A percentile compares a stretch with the other conserved stretches of the same genome.
phyloP scores from a whole-genome alignment of 2,113 vertebrate genomes.

The Felis catus region DNA sequence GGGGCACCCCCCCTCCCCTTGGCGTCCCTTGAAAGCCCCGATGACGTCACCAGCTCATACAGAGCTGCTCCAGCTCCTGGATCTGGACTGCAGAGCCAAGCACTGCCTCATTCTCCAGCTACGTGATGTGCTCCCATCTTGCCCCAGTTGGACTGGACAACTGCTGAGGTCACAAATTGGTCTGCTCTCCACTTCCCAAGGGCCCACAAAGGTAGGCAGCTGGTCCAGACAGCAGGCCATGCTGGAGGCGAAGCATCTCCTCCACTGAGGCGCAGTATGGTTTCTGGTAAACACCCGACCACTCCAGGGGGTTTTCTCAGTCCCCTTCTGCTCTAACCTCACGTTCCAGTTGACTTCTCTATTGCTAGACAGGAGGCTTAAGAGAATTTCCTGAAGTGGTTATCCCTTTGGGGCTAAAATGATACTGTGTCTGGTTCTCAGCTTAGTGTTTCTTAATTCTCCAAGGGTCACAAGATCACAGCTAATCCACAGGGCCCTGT shows the following conservation, averaged over 20 bases:
- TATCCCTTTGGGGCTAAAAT: neutral
- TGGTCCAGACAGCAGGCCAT: neutral
- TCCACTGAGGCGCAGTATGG: neutral
- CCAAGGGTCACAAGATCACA: neutral
- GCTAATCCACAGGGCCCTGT: neutral
- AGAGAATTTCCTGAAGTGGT: neutral
- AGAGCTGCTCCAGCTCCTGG: neutral
- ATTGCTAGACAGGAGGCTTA: neutral
- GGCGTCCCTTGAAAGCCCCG: neutral
- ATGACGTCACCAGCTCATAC: neutral
- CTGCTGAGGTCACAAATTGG: neutral
- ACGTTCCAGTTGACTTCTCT: neutral
- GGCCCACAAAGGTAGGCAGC: neutral
- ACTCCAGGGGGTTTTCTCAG: neutral
- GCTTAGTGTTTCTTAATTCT: neutral
- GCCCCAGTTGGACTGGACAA: neutral
- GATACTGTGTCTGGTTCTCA: neutral
- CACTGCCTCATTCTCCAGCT: neutral
- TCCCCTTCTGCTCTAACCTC: neutral
- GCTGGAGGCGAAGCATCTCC: neutral
- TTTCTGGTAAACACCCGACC: neutral
- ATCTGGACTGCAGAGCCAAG: neutral
- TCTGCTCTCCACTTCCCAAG: neutral
- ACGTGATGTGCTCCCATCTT: neutral
- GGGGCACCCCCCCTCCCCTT: fast-evolving